These are phyloP conservation scores for Rambutsinella grinnellia DNA, from an alignment of 2,888 invertebrate genomes.

Conservation along the genomic window DNA sequence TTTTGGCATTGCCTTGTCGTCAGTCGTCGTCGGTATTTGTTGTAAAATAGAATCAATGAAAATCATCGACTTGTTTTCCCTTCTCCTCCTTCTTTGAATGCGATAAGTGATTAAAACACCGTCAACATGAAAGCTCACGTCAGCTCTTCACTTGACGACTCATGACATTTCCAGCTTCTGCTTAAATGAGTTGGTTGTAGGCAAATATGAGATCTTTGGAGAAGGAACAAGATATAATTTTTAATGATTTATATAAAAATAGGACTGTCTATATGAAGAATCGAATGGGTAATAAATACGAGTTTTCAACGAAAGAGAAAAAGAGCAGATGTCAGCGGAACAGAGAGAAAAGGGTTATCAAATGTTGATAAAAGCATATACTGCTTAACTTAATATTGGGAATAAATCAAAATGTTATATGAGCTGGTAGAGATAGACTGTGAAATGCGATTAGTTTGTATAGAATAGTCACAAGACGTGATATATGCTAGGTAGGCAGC, in stretches of 20 bases:
- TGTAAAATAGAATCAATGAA: neutral
- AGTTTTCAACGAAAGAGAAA: constrained; percentile 7
- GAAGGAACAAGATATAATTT: too few species aligned
- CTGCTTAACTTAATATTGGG: neutral
- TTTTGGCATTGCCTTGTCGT: neutral
- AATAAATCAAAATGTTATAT: neutral
- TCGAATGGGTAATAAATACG: too few species aligned
- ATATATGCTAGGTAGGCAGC: neutral
- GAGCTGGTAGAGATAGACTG: neutral
- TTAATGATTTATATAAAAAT: too few species aligned
- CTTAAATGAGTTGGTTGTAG: too few species aligned
- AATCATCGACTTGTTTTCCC: neutral
- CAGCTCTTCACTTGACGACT: too few species aligned
- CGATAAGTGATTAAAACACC: too few species aligned
- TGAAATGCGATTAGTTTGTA: neutral
- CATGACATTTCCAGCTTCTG: too few species aligned
- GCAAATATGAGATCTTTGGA: too few species aligned
- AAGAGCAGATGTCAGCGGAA: constrained; percentile 23
- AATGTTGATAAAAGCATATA: neutral
- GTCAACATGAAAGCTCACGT: too few species aligned
- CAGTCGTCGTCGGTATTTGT: too few species aligned
- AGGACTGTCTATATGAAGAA: too few species aligned
- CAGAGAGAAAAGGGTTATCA: neutral
- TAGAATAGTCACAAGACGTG: neutral
- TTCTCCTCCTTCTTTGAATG: neutral